phyloP scores from a whole-genome alignment of 1,140 invertebrate species.

The Neuroterus valhalla region DNA sequence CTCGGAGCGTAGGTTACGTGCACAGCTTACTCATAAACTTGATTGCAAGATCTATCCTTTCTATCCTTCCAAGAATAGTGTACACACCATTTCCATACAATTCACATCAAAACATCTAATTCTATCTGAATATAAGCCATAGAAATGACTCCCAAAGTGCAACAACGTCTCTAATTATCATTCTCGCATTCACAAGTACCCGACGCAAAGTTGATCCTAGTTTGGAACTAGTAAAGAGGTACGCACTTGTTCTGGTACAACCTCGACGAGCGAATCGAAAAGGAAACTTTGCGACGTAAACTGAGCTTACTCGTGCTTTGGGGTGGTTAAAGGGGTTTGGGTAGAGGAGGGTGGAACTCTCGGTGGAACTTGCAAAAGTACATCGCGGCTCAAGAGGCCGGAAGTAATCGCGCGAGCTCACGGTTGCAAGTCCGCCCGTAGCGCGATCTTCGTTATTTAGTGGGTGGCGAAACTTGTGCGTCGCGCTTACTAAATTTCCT shows the following conservation, averaged over 20 bases:
- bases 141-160: slow-evolving; percentile 18
- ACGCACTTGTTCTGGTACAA: slow-evolving; percentile 50
- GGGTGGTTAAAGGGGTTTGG: slow-evolving; percentile 23
- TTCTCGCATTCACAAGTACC: slow-evolving; percentile 38
- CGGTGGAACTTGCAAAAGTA: slow-evolving; percentile 71
- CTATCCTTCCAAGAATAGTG: too few species aligned
- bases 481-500: slow-evolving; percentile 31
- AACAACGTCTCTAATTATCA: slow-evolving; percentile 31
- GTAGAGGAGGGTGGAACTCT: slow-evolving; percentile 32
- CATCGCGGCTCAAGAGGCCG: slow-evolving; percentile 71
- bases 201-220: slow-evolving; percentile 40
- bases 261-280: slow-evolving; percentile 57
- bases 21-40: too few species aligned
- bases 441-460: slow-evolving; percentile 63
- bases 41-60: too few species aligned
- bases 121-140: too few species aligned
- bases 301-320: slow-evolving; percentile 60
- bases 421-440: slow-evolving; percentile 50
- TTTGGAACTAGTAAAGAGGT: slow-evolving; percentile 40
- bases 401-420: slow-evolving; percentile 71
- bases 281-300: slow-evolving; percentile 68
- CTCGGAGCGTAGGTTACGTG: too few species aligned
- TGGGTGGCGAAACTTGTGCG: slow-evolving; percentile 60
- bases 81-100: too few species aligned
- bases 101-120: too few species aligned